Evolutionary conservation across 1,140 invertebrate species (phyloP).

Genomic region (Panagrolaimus sp.): DNA sequence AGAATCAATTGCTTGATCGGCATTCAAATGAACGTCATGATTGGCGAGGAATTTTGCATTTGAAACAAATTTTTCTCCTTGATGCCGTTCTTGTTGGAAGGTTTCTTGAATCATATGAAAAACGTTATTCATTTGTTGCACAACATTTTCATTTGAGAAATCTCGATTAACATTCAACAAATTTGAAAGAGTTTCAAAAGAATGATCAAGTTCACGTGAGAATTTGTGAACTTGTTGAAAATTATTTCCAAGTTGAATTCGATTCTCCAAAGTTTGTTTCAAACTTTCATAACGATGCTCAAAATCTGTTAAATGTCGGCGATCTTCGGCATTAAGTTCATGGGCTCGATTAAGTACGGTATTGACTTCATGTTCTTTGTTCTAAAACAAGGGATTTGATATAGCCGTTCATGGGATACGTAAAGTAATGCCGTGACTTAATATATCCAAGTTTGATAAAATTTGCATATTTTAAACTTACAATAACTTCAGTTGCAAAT

Average conservation of each 20-base stretch:
- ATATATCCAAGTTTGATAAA: no score
- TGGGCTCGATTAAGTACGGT: conserved; percentile 23
- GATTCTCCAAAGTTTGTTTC: conserved; percentile 40
- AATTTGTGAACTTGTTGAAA: conserved; percentile 53
- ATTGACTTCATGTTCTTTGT: conserved; percentile 27
- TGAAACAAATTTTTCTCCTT: conserved; percentile 43
- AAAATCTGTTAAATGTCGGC: conserved; percentile 21
- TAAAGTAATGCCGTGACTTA: no score
- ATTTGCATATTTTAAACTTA: no score
- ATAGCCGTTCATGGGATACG: no score
- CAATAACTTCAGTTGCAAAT: conserved; percentile 43
- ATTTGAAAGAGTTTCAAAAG: conserved; percentile 41
- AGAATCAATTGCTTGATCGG: conserved; percentile 35
- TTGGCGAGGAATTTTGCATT: conserved; percentile 25
- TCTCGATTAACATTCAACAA: conserved; percentile 35
- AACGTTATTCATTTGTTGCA: conserved; percentile 50
- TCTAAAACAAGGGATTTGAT: conserved; percentile 14
- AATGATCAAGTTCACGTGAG: conserved; percentile 46
- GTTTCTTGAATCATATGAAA: conserved; percentile 50
- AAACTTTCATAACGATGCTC: conserved; percentile 36
- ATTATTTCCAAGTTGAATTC: conserved; percentile 42
- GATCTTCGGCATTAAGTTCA: conserved; percentile 32
- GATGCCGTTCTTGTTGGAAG: conserved; percentile 34
- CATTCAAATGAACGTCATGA: conserved; percentile 36
- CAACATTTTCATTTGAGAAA: conserved; percentile 34